Base-by-base conservation (phyloP, 2,113 vertebrate genomes). In the Phylloscopus trochiloides region DNA sequence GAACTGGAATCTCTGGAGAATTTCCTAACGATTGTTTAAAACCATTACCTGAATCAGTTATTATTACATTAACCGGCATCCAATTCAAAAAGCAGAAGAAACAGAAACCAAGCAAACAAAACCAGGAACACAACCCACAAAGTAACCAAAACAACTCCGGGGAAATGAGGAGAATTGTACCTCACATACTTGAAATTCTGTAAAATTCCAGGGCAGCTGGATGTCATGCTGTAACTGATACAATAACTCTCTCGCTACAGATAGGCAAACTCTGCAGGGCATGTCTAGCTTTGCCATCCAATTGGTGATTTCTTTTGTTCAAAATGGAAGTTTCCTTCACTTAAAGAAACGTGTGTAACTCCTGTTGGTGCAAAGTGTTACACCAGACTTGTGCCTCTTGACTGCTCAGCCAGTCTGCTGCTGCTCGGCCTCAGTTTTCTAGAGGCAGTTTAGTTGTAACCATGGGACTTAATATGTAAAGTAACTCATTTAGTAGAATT, bases 241-340 rank as follows among this genome's bases (percentile, higher is more conserved):
- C 1, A 19, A 2, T 29, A 13, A 43, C 4, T 51, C 19, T 72
- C 17, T 67, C 7, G 4, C 13, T 65, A 4, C 0, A 1, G 29
- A 4, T 2, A 50, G 32, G 26, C 34, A 80, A 62, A 42, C 16
- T 9, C 22, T 79, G 13, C 13, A 43, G n/a, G 45, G 32, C 2
- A 1, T 34, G 28, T 54, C 24, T 57, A 25, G 10, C 9, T 63
- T 65, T 90, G 19, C 20, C 12, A 12, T 40, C 36, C 1, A 5
- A 3, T 43, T 79, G 50, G 28, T 4, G 7, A 10, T 31, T 58
- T 43, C n/a, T 50, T 32, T 50, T 40, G 40, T 61, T 40, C 29
- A 47, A 34, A 78, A 40, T 54, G 9, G 15, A 55, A 36, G 29
- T 65, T 80, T 52, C 9, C 31, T n/a, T 68, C 52, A 10, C 31